Evolutionary conservation across 2,888 invertebrate genomes (phyloP), one percentile per base, ranked within the genome.

Genomic region (Leucophora obtusa): DNA sequence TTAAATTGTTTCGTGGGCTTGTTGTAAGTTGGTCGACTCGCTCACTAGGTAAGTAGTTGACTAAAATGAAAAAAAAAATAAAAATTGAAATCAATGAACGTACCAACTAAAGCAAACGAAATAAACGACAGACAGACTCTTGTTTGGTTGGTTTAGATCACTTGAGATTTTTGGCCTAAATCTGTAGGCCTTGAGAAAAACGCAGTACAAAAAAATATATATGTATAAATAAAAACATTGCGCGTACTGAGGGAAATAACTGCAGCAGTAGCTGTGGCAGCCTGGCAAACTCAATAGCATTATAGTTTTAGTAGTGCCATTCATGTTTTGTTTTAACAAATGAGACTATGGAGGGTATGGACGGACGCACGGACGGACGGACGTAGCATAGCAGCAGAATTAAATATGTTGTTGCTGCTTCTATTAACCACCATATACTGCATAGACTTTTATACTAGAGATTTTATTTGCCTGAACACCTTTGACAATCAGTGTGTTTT

Each of bases 121-220:
- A 68, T 58, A 28, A 17, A 17, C 6, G 56, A 59, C 68, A 50
- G 69, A 80, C 71, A 69, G 73, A 81, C 81, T 77, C 81, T 81
- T 77, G 81, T 81, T 81, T 81, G 81, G 81, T 82, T 83, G 82
- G 78, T 75, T 83, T 82, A 75, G 82, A 83, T 82, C 81, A 82
- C 82, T 83, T 83, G 82, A 82, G 82, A 82, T 83, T 83, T 79
- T 83, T 84, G 84, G 84, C 84, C 84, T 84, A 84, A 84, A 83
- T 84, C 82, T 82, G 79, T 83, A 84, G 84, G 84, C 84, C 84
- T 84, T 84, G 84, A 83, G 83, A 82, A 84, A 77, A 82, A 81
- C 72, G 73, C 82, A 78, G 65, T 63, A 75, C 58, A 51, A 50
- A 18, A 9, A 50, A 65, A 63, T 33, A 68, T 58, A 73, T 14